Percentiles rank a stretch among this genome's conserved stretches.
phyloP scores from a whole-genome alignment of 2,113 vertebrate genomes.

The Aepyceros melampus region DNA sequence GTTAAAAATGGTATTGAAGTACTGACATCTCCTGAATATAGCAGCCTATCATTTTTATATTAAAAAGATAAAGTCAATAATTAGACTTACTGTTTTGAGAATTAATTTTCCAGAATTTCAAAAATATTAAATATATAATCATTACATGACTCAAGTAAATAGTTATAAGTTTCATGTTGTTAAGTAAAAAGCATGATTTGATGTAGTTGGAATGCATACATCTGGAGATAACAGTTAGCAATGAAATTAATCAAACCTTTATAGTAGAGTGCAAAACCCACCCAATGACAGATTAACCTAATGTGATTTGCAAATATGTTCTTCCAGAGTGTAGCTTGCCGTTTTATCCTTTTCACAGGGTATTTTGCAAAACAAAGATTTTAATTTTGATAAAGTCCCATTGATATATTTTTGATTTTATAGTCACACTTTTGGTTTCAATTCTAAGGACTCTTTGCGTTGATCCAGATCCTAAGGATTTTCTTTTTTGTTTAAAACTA shows the following conservation, averaged over 20 bases:
- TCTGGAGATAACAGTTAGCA: background rate
- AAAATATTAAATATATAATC: background rate
- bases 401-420: background rate
- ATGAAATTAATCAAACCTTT: background rate
- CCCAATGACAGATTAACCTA: background rate
- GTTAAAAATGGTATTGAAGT: background rate
- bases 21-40: background rate
- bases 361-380: background rate
- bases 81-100: background rate
- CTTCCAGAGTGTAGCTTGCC: background rate
- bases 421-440: background rate
- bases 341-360: background rate
- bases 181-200: background rate
- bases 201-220: background rate
- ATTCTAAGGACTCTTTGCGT: background rate
- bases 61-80: background rate
- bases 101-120: background rate
- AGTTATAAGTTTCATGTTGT: background rate
- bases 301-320: background rate
- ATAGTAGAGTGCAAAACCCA: background rate
- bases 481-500: background rate
- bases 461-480: background rate
- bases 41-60: background rate
- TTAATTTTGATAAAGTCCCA: background rate
- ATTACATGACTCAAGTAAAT: background rate